phyloP scores from a whole-genome alignment of 2,888 invertebrate species.

The Drosophila paucipuncta region DNA sequence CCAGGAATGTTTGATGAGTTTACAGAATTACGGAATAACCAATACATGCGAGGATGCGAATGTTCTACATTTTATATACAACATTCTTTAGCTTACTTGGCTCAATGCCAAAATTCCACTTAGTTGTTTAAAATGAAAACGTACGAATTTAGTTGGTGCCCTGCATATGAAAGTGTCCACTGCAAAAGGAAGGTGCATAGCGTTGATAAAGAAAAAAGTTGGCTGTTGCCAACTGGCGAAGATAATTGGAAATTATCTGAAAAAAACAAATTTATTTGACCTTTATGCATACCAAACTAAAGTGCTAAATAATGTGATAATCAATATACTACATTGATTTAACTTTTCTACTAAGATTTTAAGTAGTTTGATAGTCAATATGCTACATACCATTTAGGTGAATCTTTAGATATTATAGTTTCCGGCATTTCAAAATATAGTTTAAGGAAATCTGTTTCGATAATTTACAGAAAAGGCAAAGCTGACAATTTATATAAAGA shows the following conservation, averaged over 20 bases:
- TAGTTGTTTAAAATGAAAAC: constrained; percentile 46
- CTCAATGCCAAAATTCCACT: constrained; percentile 72
- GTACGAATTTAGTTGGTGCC: constrained; percentile 59
- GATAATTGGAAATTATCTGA: neutral
- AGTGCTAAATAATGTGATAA: neutral
- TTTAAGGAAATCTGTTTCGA: neutral
- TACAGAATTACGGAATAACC: constrained; percentile 48
- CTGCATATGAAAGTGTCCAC: constrained; percentile 41
- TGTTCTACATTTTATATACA: constrained; percentile 64
- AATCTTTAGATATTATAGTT: neutral
- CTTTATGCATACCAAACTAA: neutral
- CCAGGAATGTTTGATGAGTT: constrained; percentile 44
- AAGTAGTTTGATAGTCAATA: neutral
- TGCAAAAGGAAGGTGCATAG: constrained; percentile 31
- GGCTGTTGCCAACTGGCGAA: neutral
- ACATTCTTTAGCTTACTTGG: constrained; percentile 71
- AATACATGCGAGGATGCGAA: constrained; percentile 37
- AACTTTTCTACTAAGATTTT: neutral
- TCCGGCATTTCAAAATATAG: neutral
- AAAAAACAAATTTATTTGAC: neutral
- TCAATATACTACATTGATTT: neutral
- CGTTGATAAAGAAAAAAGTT: neutral
- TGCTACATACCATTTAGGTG: neutral
- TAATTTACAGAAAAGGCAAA: constrained; percentile 60
- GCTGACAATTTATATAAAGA: constrained; percentile 67